Evolutionary conservation across 2,888 invertebrate species (phyloP).

Genomic region (Leptodirus hochenwartii): DNA sequence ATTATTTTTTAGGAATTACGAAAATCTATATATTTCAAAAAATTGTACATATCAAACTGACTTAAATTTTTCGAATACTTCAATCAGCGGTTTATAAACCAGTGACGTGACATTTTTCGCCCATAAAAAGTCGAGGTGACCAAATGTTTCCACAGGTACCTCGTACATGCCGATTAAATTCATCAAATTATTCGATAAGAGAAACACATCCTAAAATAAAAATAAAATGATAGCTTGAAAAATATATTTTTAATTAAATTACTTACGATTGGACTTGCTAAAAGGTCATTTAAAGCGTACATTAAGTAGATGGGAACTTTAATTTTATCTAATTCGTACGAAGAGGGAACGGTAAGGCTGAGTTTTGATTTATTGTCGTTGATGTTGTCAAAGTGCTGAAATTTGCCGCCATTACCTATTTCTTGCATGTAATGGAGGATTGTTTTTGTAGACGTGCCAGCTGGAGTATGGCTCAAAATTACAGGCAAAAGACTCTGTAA

Average conservation of each 20-base stretch:
- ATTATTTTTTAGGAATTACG: constrained; percentile 7
- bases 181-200: constrained; percentile 33
- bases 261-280: constrained; percentile 39
- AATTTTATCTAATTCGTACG: constrained; percentile 41
- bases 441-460: constrained; percentile 56
- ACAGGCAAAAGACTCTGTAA: constrained; percentile 41
- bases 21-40: too few relatives aligned
- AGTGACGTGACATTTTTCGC: constrained; percentile 40
- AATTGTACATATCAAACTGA: constrained; percentile 1
- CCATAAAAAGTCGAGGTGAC: constrained; percentile 56
- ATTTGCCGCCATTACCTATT: constrained; percentile 24
- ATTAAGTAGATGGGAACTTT: constrained; percentile 47
- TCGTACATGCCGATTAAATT: constrained; percentile 37
- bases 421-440: constrained; percentile 51
- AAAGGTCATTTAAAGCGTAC: constrained; percentile 53
- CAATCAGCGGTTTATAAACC: constrained; percentile 30
- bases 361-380: too few relatives aligned
- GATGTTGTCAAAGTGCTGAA: constrained; percentile 48
- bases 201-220: constrained; percentile 36
- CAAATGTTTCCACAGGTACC: constrained; percentile 43
- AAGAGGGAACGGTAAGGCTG: constrained; percentile 37
- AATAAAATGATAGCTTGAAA: too few relatives aligned
- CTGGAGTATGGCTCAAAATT: constrained; percentile 50
- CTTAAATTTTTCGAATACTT: constrained; percentile 6
- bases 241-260: too few relatives aligned